Percentiles rank a stretch among this genome's conserved stretches.
phyloP scores from a whole-genome alignment of 2,888 invertebrate genomes.

The Dilophus febrilis region DNA sequence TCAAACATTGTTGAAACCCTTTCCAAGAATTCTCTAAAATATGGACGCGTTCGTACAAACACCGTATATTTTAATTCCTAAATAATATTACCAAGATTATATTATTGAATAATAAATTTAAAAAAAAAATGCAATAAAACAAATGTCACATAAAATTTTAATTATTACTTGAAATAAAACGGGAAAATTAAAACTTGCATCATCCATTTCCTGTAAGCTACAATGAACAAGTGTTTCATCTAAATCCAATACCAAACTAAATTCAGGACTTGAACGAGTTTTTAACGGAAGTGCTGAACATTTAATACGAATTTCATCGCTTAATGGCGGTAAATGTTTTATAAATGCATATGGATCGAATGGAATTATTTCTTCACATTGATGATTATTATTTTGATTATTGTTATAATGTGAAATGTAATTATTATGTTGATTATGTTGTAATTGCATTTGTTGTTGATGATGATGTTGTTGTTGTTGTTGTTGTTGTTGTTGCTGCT shows the following conservation, averaged over 20 bases:
- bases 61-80: constrained; percentile 80
- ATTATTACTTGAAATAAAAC: constrained; percentile 56
- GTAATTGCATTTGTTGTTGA: constrained; percentile 1
- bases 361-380: constrained; percentile 31
- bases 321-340: constrained; percentile 71
- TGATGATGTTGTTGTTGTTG: not conserved
- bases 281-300: constrained; percentile 66
- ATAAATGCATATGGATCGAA: constrained; percentile 86
- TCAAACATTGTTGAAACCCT: constrained; percentile 75
- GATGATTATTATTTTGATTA: constrained; percentile 12
- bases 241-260: constrained; percentile 58
- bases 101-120: not conserved
- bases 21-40: constrained; percentile 81
- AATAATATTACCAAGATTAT: constrained; percentile 12
- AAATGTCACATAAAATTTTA: not conserved
- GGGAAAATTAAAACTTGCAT: constrained; percentile 86
- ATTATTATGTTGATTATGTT: not conserved
- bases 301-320: constrained; percentile 53
- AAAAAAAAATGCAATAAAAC: not conserved
- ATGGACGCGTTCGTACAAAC: constrained; percentile 77
- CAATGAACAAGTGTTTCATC: constrained; percentile 95
- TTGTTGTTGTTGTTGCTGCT: no score
- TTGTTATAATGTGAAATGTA: constrained; percentile 4
- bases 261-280: constrained; percentile 82
- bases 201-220: constrained; percentile 76